Conservation (phyloP, 2,888 invertebrate genomes). For the Dolichopus griseipennis region DNA sequence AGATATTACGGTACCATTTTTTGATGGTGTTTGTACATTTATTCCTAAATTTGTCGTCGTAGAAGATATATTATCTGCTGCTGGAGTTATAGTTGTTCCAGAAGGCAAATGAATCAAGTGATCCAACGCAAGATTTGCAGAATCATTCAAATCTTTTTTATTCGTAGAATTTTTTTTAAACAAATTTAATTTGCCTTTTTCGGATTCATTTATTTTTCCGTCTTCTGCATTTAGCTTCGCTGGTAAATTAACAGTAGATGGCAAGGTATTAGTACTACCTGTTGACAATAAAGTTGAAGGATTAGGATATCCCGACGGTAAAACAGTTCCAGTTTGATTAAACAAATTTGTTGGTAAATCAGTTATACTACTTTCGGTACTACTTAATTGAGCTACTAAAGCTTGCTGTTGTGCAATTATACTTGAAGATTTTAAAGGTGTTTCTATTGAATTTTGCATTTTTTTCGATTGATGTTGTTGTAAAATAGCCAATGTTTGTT, state of each 20-base stretch:
- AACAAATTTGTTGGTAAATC: not conserved
- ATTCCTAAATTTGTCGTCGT: slow-evolving; percentile 21
- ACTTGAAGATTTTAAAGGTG: not conserved
- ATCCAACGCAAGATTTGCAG: slow-evolving; percentile 13
- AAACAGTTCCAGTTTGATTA: not conserved
- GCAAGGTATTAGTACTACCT: not conserved
- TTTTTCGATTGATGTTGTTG: not conserved
- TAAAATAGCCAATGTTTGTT: not conserved
- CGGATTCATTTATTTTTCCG: slow-evolving; percentile 64
- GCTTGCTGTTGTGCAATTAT: not conserved
- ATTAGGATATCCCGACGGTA: not conserved
- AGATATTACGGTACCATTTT: not conserved
- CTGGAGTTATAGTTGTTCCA: slow-evolving; percentile 40
- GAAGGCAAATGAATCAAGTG: slow-evolving; percentile 32
- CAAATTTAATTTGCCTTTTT: slow-evolving; percentile 77
- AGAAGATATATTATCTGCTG: slow-evolving; percentile 25
- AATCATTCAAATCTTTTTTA: slow-evolving; percentile 53
- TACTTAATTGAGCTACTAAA: not conserved
- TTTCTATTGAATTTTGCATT: not conserved
- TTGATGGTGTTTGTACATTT: slow-evolving; percentile 10
- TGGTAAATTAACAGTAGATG: not conserved
- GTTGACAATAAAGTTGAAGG: not conserved
- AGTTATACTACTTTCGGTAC: not conserved
- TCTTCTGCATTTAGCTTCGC: slow-evolving; percentile 17
- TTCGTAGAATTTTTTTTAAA: slow-evolving; percentile 76